Base-by-base conservation (phyloP, 2,888 invertebrate species). In the Philopedon plagiatum region DNA sequence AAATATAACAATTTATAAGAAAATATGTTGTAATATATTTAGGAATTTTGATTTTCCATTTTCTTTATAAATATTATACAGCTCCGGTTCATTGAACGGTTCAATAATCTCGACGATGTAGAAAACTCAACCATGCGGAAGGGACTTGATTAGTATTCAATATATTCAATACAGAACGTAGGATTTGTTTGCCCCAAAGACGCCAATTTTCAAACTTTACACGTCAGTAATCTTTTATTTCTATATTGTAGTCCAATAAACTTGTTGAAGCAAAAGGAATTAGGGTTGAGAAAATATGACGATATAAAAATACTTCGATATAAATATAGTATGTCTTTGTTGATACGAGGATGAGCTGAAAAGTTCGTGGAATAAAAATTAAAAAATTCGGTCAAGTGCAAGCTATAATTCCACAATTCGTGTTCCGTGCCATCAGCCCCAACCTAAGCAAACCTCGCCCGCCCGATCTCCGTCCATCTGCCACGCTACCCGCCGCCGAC, bases 121-220 rank as follows among this genome's bases (percentile, higher is more conserved):
- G 51, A 29, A 54, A 54, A 54, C n/a, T 7, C 29, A 54, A 32
- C 15, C 29, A 18, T 29, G 51, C 51, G 18, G 51, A 54, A 54
- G 29, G 51, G 51, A 54, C 51, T 54, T 54, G 51, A 54, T 54
- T 54, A 54, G 51, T 54, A 54, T 54, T 54, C 51, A 54, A 54
- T 54, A 29, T 54, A 54, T 54, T 54, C 51, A 54, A 54, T 54
- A 54, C 51, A 54, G 29, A 54, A 54, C 15, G 51, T 54, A 29
- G 51, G 51, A 54, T 54, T 54, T 54, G 51, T 54, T 54, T 54
- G 51, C 51, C 51, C 51, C 29, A 54, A 54, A 54, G 51, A 54
- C 51, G 51, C 29, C 51, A 54, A 54, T 26, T 54, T 51, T 54
- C 51, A 29, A 54, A 54, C 29, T 54, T 29, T 54, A 29, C 51